Base-by-base conservation (phyloP, 1,140 invertebrate genomes). In the Drosophila baimaii region DNA sequence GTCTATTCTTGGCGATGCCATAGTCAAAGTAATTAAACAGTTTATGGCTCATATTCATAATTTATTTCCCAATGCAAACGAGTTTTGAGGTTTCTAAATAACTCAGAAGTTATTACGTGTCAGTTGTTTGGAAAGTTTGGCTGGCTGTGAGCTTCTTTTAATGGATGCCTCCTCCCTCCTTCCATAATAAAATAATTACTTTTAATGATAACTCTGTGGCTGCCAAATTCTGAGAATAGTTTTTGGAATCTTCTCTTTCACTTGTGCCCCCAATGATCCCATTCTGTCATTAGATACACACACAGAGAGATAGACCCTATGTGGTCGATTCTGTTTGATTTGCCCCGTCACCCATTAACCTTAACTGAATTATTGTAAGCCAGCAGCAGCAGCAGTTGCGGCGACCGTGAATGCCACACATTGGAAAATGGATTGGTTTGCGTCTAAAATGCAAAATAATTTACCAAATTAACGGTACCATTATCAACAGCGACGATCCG, bases 401-500 rank as follows among this genome's bases (percentile, higher is more conserved):
- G 51, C 27, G 43, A 3, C 54, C 37, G 47, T 56, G 56, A 77
- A 77, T 77, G 65, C 75, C 75, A 77, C 73, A 76, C 73, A 76
- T 76, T 77, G 49, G 79, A 65, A 83, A 89, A 88, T 77, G 84
- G 80, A 88, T 88, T 77, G 83, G 44, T 83, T 83, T 71, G 70
- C 79, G 43, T 83, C 64, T 81, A 81, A 76, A 89, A 89, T 89
- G 84, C 84, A 89, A 89, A 89, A 89, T 89, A 89, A 89, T 89
- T 90, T 89, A 89, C 85, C 84, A 89, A 89, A 89, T 89, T 89
- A 89, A 89, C 84, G 84, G 84, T 89, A 89, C 85, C 77, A 89
- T 89, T 89, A 89, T 90, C 84, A 89, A 77, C 84, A 88, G 84
- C 83, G 84, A 88, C 83, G 83, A 88, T 88, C 83, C 83, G 83